A percentile compares a stretch with the other conserved stretches of the same genome.
Evolutionary conservation across 1,140 invertebrate genomes (phyloP).

Genomic region (Amyelois transitella): DNA sequence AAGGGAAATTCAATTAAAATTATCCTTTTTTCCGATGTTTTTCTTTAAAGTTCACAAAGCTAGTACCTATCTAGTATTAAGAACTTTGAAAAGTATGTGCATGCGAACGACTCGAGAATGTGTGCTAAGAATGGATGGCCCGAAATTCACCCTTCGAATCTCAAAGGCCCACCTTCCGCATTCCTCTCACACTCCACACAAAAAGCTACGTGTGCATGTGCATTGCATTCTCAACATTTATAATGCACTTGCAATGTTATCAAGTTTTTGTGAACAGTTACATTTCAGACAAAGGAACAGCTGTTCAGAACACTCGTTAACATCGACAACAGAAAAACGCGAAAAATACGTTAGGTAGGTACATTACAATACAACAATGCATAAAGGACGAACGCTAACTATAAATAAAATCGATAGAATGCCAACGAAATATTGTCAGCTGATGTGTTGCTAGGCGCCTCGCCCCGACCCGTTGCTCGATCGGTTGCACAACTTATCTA

Average conservation of each 20-base stretch:
- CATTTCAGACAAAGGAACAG: background rate
- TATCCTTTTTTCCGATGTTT: no score
- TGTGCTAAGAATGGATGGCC: no score
- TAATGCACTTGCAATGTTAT: background rate
- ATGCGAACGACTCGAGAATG: no score
- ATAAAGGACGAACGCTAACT: background rate
- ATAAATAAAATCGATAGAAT: background rate
- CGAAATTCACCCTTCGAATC: no score
- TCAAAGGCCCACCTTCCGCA: no score
- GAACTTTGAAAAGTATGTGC: no score
- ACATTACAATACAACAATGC: background rate
- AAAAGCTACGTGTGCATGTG: no score
- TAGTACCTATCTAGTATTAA: no score
- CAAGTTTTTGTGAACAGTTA: background rate
- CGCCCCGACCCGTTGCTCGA: background rate
- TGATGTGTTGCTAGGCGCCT: background rate
- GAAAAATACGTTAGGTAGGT: no score
- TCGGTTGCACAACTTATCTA: slow-evolving; percentile 11
- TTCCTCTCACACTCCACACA: no score
- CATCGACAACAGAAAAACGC: background rate
- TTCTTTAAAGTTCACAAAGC: no score
- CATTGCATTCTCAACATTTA: background rate
- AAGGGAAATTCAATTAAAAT: no score
- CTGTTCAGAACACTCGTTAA: background rate
- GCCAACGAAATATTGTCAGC: background rate